Evolutionary conservation across 2,797 vertebrate genomes (phyloP).

Genomic region (Phataginus tetradactyla): DNA sequence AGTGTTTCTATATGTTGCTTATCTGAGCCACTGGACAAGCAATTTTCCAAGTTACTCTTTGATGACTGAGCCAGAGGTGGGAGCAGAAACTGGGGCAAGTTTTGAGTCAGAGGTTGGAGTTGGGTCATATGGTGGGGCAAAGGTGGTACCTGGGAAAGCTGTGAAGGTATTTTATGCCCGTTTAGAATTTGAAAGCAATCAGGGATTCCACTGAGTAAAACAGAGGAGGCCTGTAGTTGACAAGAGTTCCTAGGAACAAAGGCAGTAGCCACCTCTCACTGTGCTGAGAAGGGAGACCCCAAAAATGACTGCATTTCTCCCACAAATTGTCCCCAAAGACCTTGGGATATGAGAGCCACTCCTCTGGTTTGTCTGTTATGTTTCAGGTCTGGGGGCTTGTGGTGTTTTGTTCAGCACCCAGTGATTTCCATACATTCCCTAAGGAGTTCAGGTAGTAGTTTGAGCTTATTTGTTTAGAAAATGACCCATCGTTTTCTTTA

Average conservation of each 20-base stretch:
- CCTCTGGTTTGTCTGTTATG: background rate
- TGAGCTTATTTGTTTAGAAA: background rate
- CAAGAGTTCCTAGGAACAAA: background rate
- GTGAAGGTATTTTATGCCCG: background rate
- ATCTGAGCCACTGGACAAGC: background rate
- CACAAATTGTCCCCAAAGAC: background rate
- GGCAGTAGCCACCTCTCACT: background rate
- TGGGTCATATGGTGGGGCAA: background rate
- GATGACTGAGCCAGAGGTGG: background rate
- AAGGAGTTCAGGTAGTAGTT: background rate
- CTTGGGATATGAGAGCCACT: fast-evolving
- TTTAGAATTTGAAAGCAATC: background rate
- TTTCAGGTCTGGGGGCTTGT: background rate
- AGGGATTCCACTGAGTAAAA: background rate
- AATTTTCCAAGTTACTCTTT: background rate
- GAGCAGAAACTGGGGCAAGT: background rate
- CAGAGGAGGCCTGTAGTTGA: background rate
- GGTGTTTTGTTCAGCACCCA: background rate
- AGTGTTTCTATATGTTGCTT: background rate
- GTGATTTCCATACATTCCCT: background rate
- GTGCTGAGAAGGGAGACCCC: background rate
- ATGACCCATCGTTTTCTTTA: background rate
- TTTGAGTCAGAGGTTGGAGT: background rate
- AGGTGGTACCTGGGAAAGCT: background rate
- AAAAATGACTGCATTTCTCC: background rate